Evolutionary conservation across 1,140 invertebrate genomes (phyloP), one percentile per base, ranked within the genome.

Genomic region (Olivierus martensii): DNA sequence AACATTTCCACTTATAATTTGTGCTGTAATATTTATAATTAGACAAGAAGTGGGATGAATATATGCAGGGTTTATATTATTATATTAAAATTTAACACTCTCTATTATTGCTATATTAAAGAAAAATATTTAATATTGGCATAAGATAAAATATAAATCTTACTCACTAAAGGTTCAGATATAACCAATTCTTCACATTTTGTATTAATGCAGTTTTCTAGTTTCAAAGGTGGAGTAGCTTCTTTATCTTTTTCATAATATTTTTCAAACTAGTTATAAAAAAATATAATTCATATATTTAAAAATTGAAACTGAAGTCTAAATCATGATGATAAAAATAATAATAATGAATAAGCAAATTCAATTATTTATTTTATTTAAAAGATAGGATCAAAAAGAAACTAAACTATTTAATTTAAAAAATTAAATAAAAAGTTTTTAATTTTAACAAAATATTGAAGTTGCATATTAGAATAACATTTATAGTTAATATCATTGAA

Each of bases 211-310:
- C 41, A 43, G 21, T 9, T 22, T 43, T 43, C 21, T 43, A 43
- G 7, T 43, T 43, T 43, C 4, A 57, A 37, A 10, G 51, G 50
- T 4, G 43, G 2, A 28, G 38, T 36, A 35, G 41, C n/a, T 37
- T 46, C 18, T 14, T 49, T 35, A 45, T 14, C 15, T 36, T 7
- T 18, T 15, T 44, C 41, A 39, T 52, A 53, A 19, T 37, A 57
- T 28, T 57, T 57, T 46, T 57, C 52, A 42, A 57, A 49, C 28
- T 43, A 39, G 38, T 12, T 12, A 12, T 17, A 39, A 12, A 39
- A 17, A 12, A 39, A 17, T 39, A 12, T n/a, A n/a, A n/a, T n/a
- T n/a, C n/a, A n/a, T n/a, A n/a, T n/a, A n/a, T n/a, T n/a, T n/a
- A n/a, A n/a, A n/a, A n/a, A n/a, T n/a, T n/a, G n/a, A n/a, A n/a